Percentiles rank a stretch among this genome's conserved stretches.
Conservation (phyloP, 92 coral and sea anemone genomes). For the Palythoa heliodiscus region DNA sequence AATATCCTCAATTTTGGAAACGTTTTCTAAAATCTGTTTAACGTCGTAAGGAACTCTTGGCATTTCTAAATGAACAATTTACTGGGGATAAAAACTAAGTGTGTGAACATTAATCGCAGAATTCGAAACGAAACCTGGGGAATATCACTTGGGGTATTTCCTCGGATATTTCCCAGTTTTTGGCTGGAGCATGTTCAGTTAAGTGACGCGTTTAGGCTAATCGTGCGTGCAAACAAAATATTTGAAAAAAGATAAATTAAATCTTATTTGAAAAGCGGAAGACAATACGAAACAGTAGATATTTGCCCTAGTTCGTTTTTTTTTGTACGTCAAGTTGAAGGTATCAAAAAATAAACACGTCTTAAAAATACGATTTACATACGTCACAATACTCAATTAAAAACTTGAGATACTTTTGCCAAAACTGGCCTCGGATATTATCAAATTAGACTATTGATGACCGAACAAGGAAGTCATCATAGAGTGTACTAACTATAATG, state of each 20-base stretch:
- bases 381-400: slow-evolving; percentile 35
- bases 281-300: slow-evolving; percentile 1
- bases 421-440: slow-evolving; percentile 16
- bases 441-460: no score
- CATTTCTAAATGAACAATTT: slow-evolving; percentile 16
- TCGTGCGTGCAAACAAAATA: slow-evolving; percentile 11
- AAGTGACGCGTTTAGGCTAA: background rate
- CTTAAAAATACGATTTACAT: slow-evolving; percentile 3
- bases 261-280: slow-evolving; percentile 19
- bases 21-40: slow-evolving; percentile 13
- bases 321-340: slow-evolving; percentile 11
- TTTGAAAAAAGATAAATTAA: slow-evolving; percentile 3
- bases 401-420: slow-evolving; percentile 4
- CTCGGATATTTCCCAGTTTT: slow-evolving; percentile 23
- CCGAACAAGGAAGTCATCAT: slow-evolving; percentile 25
- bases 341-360: background rate
- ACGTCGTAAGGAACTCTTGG: slow-evolving; percentile 29
- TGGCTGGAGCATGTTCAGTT: slow-evolving; percentile 9
- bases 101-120: slow-evolving; percentile 17
- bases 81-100: background rate
- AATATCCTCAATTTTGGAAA: no score
- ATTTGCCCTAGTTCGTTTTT: background rate
- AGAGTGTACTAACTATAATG: slow-evolving; percentile 22
- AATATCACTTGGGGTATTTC: slow-evolving; percentile 24
- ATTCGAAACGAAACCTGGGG: background rate